Evolutionary conservation across 1,140 invertebrate species (phyloP), one percentile per base, ranked within the genome.

Genomic region (Lucilia cuprina): DNA sequence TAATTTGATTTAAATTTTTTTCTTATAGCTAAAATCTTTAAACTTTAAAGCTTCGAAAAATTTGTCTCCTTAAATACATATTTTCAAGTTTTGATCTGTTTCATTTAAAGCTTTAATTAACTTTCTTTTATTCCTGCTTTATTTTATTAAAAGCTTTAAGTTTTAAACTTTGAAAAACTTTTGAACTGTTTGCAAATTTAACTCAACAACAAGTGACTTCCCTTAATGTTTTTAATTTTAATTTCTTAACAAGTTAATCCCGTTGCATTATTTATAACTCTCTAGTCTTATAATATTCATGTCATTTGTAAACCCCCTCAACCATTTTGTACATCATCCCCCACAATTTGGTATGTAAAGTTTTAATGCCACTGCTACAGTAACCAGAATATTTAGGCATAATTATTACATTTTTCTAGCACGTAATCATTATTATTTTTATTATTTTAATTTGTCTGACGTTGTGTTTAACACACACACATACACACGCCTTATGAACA

Each of bases 231-330:
- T 70, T 70, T 21, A 70, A 21, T 70, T 70, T 70, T 25, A 70
- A 70, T 70, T 70, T 41, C n/a, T 19, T 80, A 80, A 80, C 77
- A 80, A 80, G n/a, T 49, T 80, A 80, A 80, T 80, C 77, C 34
- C 17, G 19, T n/a, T 78, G 35, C 75, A 49, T 80, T 80, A 80
- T 80, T 80, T 80, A 70, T n/a, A 70, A 12, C n/a, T 10, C 65
- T 19, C 21, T 70, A 8, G 41, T 41, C 41, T 41, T 41, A 41
- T 41, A 70, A 70, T 21, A 19, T 70, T 70, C 5, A 7, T 21
- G 65, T 60, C 55, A 7, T 70, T 70, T 70, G n/a, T 21, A 70
- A 41, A 41, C 41, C 41, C 41, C 10, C 41, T 41, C 25, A 30
- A 30, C 55, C 55, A 60, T 60, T 60, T 60, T 14, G 7, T 60